phyloP scores from a whole-genome alignment of 2,888 invertebrate genomes.

The Nowickia ferox region DNA sequence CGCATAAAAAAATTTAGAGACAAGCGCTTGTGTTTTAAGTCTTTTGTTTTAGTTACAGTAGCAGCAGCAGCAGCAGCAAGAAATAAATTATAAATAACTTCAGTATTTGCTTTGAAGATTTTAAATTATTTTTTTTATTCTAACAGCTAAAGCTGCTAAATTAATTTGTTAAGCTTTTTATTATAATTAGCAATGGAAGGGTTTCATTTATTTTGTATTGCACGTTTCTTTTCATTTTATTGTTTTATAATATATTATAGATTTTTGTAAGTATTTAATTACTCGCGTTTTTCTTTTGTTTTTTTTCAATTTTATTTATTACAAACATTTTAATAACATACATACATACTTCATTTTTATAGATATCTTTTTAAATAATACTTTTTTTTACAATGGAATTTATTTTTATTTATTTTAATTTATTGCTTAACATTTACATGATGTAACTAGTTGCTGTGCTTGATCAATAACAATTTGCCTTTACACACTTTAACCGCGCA shows the following conservation, averaged over 20 bases:
- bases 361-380: slow-evolving; percentile 18
- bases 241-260: slow-evolving; percentile 19
- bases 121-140: neutral
- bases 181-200: neutral
- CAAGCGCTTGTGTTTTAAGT: slow-evolving; percentile 45
- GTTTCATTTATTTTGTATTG: neutral
- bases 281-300: slow-evolving; percentile 2
- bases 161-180: too few species aligned
- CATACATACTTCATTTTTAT: slow-evolving; percentile 7
- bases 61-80: slow-evolving; percentile 11
- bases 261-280: neutral
- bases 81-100: neutral
- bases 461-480: slow-evolving; percentile 4
- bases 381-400: slow-evolving; percentile 28
- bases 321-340: neutral
- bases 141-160: too few species aligned
- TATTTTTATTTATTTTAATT: neutral
- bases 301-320: slow-evolving; percentile 1
- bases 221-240: neutral
- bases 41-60: slow-evolving; percentile 36
- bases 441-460: slow-evolving; percentile 29
- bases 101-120: neutral
- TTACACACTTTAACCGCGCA: slow-evolving; percentile 7
- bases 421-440: slow-evolving; percentile 38
- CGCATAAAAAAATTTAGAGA: neutral